Conservation (phyloP, 1,140 invertebrate genomes). For the Marisa cornuarietis region DNA sequence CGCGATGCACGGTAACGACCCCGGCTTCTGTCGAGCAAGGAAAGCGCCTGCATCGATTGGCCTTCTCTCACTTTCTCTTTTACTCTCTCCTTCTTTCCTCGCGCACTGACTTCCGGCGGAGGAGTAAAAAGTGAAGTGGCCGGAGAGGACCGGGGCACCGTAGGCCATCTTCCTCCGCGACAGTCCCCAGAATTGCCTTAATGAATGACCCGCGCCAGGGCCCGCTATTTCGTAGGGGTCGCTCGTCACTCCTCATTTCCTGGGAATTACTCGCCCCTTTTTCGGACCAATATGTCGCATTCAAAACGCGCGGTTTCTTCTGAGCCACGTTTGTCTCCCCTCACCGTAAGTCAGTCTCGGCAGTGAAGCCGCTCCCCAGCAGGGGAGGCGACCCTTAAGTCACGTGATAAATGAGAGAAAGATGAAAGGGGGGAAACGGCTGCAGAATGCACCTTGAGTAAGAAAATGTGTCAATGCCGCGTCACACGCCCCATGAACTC, state of each 20-base stretch:
- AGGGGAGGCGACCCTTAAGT: neutral
- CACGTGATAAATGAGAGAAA: constrained; percentile 7
- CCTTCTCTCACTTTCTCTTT: neutral
- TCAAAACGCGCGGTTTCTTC: neutral
- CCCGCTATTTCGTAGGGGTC: neutral
- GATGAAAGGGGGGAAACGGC: constrained; percentile 8
- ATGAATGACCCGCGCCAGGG: constrained; percentile 2
- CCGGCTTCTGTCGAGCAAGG: neutral
- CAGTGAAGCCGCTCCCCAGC: neutral
- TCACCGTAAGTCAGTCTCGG: neutral
- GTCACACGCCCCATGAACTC: too few species aligned
- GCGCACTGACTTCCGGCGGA: constrained; percentile 7
- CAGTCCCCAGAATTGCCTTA: constrained; percentile 1
- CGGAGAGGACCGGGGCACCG: neutral
- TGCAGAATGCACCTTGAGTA: neutral
- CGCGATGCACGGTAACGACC: too few species aligned
- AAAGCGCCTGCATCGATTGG: neutral
- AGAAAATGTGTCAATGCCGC: constrained; percentile 5
- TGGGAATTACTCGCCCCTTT: constrained; percentile 14
- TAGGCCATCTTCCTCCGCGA: constrained; percentile 7
- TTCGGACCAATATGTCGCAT: neutral
- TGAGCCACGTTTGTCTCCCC: neutral
- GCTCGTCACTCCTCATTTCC: constrained; percentile 1
- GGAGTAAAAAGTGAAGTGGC: constrained; percentile 8
- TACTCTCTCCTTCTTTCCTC: neutral